A percentile compares a stretch with the other conserved stretches of the same genome.
phyloP scores from a whole-genome alignment of 1,140 invertebrate species.

The Bombus sylvicola region DNA sequence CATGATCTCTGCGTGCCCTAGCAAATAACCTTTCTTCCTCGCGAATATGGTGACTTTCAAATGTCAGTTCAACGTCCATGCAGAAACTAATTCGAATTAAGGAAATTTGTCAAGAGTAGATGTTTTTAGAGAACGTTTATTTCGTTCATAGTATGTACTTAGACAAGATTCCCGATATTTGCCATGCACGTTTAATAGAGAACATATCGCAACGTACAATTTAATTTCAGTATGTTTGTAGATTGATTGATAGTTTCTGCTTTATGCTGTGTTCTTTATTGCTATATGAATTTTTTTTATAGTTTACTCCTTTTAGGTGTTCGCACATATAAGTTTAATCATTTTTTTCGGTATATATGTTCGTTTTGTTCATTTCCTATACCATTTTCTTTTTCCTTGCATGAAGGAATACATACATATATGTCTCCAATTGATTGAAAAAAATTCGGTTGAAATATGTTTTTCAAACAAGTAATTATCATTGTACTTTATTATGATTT shows the following conservation, averaged over 20 bases:
- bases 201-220: slow-evolving; percentile 20
- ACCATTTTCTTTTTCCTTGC: not conserved
- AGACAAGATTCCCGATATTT: not conserved
- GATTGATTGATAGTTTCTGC: not conserved
- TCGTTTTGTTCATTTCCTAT: not conserved
- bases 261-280: not conserved
- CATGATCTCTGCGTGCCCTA: not conserved
- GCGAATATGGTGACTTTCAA: slow-evolving; percentile 47
- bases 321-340: not conserved
- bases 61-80: slow-evolving; percentile 40
- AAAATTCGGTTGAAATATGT: not conserved
- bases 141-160: not conserved
- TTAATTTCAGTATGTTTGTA: slow-evolving; percentile 8
- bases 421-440: not conserved
- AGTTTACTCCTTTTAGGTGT: not conserved
- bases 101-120: not conserved
- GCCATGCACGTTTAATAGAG: not conserved
- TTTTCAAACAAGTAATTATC: not conserved
- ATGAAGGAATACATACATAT: not conserved
- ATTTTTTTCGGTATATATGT: not conserved
- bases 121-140: not conserved
- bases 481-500: not conserved
- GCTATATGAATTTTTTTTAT: not conserved
- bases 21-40: slow-evolving; percentile 52
- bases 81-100: not conserved